Conservation (phyloP, 2,113 vertebrate genomes). For the Seriola dumerili region DNA sequence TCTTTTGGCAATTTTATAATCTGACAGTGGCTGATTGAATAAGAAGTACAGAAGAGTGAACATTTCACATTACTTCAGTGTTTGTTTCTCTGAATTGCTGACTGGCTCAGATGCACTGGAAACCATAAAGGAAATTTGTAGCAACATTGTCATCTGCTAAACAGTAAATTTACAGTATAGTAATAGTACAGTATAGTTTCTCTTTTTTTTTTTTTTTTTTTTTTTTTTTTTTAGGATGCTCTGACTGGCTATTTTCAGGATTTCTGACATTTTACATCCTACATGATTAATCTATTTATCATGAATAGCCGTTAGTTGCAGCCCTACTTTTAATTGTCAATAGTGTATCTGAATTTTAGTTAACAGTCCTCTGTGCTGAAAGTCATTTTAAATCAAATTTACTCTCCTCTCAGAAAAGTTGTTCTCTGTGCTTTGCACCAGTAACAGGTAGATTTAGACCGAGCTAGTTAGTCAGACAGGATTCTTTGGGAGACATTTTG, state of each 20-base stretch:
- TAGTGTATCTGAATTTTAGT: background rate
- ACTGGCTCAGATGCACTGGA: background rate
- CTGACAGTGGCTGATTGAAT: background rate
- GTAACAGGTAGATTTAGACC: background rate
- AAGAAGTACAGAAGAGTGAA: background rate
- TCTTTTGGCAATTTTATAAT: background rate
- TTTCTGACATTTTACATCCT: background rate
- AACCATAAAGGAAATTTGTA: background rate
- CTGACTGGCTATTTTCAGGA: too few species aligned
- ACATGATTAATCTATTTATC: background rate
- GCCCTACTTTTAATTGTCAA: background rate
- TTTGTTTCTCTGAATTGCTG: background rate
- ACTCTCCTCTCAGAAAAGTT: background rate
- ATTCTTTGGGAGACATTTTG: constrained; percentile 32
- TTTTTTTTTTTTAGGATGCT: too few species aligned
- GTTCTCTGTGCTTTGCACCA: background rate
- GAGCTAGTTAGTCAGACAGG: constrained; percentile 12
- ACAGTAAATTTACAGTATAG: background rate
- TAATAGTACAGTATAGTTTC: too few species aligned
- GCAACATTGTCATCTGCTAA: background rate
- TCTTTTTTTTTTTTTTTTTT: too few species aligned
- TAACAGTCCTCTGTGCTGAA: background rate
- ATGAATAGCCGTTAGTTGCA: background rate
- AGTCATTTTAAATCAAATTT: background rate
- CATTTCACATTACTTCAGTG: background rate